These are phyloP conservation scores for Tragopan temminckii DNA, from an alignment of 2,797 vertebrate species.

Conservation along the genomic window DNA sequence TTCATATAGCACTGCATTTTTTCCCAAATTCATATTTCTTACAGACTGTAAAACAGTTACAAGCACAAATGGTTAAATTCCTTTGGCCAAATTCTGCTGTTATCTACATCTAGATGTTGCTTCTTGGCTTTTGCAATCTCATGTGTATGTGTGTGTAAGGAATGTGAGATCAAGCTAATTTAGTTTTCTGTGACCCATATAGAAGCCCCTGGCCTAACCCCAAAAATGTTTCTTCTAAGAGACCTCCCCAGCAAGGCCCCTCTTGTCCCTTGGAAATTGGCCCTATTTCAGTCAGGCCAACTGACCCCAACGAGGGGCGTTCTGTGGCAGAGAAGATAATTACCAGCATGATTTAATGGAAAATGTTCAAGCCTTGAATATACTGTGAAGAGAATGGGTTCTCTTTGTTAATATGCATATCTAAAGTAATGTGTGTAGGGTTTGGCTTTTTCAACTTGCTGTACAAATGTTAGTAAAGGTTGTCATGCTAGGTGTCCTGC, in stretches of 20 bases:
- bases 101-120: not conserved
- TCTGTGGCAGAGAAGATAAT: not conserved
- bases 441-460: not conserved
- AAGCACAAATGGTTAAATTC: not conserved
- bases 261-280: not conserved
- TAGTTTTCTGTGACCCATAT: not conserved
- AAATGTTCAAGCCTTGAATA: not conserved
- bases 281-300: not conserved
- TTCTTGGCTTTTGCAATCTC: not conserved
- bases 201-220: not conserved
- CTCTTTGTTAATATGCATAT: not conserved
- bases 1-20: not conserved
- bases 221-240: not conserved
- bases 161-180: not conserved
- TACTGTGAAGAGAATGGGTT: not conserved
- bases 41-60: not conserved
- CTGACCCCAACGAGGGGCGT: not conserved
- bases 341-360: constrained; percentile 12
- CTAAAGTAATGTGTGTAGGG: not conserved
- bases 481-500: not conserved
- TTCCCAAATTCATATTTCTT: not conserved
- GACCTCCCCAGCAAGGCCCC: not conserved
- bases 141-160: not conserved
- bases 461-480: not conserved
- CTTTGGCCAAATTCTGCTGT: not conserved